Percentiles rank a stretch among this genome's conserved stretches.
Evolutionary conservation across 2,888 invertebrate genomes (phyloP).

Genomic region (Pterobdella sp.): DNA sequence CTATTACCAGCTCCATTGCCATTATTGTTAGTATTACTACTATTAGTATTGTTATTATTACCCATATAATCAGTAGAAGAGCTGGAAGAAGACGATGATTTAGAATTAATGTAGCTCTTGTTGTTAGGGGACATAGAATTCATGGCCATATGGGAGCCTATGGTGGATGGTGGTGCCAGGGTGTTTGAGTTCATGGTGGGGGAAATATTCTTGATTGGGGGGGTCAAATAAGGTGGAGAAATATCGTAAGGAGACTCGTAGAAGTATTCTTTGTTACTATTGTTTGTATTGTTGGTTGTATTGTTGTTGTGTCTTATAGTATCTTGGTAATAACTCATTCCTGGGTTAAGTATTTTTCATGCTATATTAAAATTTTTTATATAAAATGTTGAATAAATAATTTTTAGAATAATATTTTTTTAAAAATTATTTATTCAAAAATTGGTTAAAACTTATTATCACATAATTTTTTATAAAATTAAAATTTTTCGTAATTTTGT

Average conservation of each 20-base stretch:
- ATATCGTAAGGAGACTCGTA: constrained; percentile 11
- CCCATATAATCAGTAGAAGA: constrained; percentile 17
- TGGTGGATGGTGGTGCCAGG: background rate
- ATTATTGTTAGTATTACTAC: background rate
- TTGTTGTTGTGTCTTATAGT: background rate
- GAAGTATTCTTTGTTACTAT: constrained; percentile 6
- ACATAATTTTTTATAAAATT: no score
- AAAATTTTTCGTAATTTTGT: no score
- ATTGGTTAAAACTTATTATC: no score
- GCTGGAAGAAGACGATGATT: constrained; percentile 20
- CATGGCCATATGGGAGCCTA: background rate
- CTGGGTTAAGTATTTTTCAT: background rate
- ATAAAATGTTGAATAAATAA: no score
- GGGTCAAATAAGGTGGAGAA: background rate
- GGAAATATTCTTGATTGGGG: constrained; percentile 1
- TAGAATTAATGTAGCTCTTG: background rate
- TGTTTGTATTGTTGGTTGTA: background rate
- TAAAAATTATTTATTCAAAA: no score
- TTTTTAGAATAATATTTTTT: no score
- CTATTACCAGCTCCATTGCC: background rate
- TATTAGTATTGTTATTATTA: background rate
- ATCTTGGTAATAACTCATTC: constrained; percentile 7
- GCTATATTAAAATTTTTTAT: no score
- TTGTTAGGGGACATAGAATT: background rate
- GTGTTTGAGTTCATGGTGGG: background rate